A percentile compares a stretch with the other conserved stretches of the same genome.
Conservation (phyloP, 1,140 invertebrate species). For the Aphaenogaster rudis region DNA sequence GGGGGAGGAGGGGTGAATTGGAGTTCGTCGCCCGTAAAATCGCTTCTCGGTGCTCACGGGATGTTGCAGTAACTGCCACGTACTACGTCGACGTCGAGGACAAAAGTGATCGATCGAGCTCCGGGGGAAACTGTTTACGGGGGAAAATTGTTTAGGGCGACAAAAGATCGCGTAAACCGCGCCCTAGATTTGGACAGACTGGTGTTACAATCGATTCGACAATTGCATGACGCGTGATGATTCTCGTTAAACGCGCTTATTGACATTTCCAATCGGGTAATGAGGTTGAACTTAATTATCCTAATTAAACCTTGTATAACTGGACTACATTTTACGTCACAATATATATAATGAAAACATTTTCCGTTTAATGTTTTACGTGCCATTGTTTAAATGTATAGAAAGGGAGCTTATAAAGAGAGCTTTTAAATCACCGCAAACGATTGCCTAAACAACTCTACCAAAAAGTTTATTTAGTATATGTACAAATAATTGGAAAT, state of each 20-base stretch:
- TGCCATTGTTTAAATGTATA: background rate
- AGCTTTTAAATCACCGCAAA: background rate
- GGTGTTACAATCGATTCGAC: background rate
- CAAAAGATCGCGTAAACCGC: conserved; percentile 46
- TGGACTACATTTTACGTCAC: background rate
- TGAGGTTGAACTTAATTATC: conserved; percentile 7
- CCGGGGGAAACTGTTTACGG: conserved; percentile 58
- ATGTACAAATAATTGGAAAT: background rate
- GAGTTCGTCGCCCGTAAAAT: conserved; percentile 60
- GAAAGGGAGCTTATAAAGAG: background rate
- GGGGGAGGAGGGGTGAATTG: background rate
- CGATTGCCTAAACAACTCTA: background rate
- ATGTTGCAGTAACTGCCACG: conserved; percentile 54
- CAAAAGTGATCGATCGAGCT: conserved; percentile 71
- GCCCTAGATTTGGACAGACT: background rate
- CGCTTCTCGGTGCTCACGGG: conserved; percentile 49
- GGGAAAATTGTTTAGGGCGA: conserved; percentile 59
- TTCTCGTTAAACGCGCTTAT: conserved; percentile 22
- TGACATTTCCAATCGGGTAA: conserved; percentile 1
- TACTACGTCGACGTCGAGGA: conserved; percentile 53
- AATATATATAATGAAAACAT: background rate
- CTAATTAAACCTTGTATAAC: background rate
- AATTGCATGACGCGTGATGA: background rate
- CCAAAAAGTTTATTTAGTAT: background rate
- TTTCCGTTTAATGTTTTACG: background rate